Evolutionary conservation across 2,113 vertebrate genomes (phyloP), one percentile per base, ranked within the genome.

Genomic region (Morone chrysops): DNA sequence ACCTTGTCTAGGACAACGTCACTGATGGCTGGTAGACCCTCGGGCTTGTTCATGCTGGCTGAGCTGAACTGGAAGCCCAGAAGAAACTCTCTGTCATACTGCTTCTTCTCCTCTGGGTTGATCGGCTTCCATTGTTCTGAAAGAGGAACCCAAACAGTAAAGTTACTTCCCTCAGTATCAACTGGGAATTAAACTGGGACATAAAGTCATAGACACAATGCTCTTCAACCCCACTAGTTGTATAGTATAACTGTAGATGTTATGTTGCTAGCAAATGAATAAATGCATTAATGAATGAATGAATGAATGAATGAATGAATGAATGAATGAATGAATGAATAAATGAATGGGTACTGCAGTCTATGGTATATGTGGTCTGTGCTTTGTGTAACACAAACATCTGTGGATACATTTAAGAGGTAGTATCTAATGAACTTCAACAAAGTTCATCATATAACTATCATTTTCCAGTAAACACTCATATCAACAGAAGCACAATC

Each of bases 1-100:
- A 99, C 98, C 98, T 98, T 98, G 85, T 99, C 98, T 67, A 99
- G 93, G 68, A 99, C 98, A 18, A 99, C 98, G 0, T 99, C 98
- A 0, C 95, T 99, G 90, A 99, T 99, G 75, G 97, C 97, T 16
- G 98, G 98, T 65, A 99, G 91, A 9, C 98, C 98, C 86, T 97
- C 98, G 0, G 98, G 98, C 83, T 98, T 99, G 95, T 97, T 96
- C 98, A 99, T 96, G 91, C 98, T 99, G 78, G 97, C 97, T 8
- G 96, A 95, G 82, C 95, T 98, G 90, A 97, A 99, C 93, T 99
- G 98, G 92, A 98, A 99, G 45, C 96, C 96, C 78, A 99, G 95
- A 59, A 99, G 94, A 91, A 99, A 99, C 86, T 97, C 96, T 0
- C 98, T 90, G 89, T 99, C 98, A 0, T 99, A 99, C 13, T 96